Evolutionary conservation across 2,113 vertebrate species (phyloP), one percentile per base, ranked within the genome.

Genomic region (Tinamus guttatus): DNA sequence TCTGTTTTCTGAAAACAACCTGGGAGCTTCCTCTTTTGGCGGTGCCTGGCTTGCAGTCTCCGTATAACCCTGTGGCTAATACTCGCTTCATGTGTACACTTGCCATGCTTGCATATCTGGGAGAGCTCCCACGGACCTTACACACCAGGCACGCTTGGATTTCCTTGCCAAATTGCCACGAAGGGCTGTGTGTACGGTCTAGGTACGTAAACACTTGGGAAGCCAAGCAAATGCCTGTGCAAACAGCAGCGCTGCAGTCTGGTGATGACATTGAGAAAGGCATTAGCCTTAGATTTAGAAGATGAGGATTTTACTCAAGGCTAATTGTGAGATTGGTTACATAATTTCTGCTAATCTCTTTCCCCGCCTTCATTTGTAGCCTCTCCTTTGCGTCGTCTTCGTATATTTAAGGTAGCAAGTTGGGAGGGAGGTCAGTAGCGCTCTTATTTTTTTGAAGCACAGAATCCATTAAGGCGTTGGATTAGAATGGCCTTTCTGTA

Each of bases 361-460:
- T 51, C 32, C 25, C 13, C 4, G 0, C 0, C 65, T 63, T 15
- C 28, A 13, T 71, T 13, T 49, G 9, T 49, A 22, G 62, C 28
- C n/a, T 30, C 9, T 67, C 16, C 18, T 18, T 5, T n/a, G 9
- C 8, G 32, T 79, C 32, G 22, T 40, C 43, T 81, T 38, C 30
- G 5, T 40, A 7, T 18, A 5, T 32, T 6, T 2, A 56, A 60
- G 8, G 13, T 27, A n/a, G 30, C 18, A 9, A 34, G 1, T 2
- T 67, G 36, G 19, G 5, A 49, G 27, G 27, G 25, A 24, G 71
- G 10, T 64, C 38, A 51, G 40, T 7, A 43, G 17, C 30, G 13
- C 27, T 9, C n/a, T 40, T 75, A 5, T 13, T 16, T 49, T 49
- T 71, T 58, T 63, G 25, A 77, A 73, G 20, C 14, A 78, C 13